These are phyloP conservation scores for Deilephila elpenor DNA, from an alignment of 2,888 invertebrate genomes.

Conservation along the genomic window DNA sequence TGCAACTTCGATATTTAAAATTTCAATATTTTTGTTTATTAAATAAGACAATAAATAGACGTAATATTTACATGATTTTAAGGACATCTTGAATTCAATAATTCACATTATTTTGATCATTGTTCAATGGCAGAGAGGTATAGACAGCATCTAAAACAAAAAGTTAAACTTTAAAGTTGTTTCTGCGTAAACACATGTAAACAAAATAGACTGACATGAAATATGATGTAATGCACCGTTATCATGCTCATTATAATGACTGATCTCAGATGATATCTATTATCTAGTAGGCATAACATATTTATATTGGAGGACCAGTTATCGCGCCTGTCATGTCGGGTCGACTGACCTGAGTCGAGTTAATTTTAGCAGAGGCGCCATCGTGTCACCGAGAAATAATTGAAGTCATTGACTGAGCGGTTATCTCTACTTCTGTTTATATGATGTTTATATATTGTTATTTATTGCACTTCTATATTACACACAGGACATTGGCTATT, in stretches of 20 bases:
- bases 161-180: background rate
- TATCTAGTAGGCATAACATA: constrained; percentile 16
- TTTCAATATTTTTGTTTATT: too few relatives aligned
- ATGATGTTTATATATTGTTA: background rate
- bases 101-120: too few relatives aligned
- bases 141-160: too few relatives aligned
- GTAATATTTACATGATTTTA: too few relatives aligned
- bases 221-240: background rate
- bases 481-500: background rate
- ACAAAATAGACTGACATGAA: background rate
- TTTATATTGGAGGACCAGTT: constrained; percentile 10
- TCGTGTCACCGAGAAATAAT: constrained; percentile 49
- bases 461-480: background rate
- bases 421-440: constrained; percentile 36
- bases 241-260: constrained; percentile 1
- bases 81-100: too few relatives aligned
- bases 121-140: too few relatives aligned
- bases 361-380: constrained; percentile 65
- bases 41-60: too few relatives aligned
- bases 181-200: background rate
- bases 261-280: background rate
- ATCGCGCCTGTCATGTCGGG: constrained; percentile 33
- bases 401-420: constrained; percentile 64
- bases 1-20: too few relatives aligned
- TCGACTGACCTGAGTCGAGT: constrained; percentile 57